These are phyloP conservation scores for Acleris cristana DNA, from an alignment of 2,888 invertebrate species.

Conservation along the genomic window DNA sequence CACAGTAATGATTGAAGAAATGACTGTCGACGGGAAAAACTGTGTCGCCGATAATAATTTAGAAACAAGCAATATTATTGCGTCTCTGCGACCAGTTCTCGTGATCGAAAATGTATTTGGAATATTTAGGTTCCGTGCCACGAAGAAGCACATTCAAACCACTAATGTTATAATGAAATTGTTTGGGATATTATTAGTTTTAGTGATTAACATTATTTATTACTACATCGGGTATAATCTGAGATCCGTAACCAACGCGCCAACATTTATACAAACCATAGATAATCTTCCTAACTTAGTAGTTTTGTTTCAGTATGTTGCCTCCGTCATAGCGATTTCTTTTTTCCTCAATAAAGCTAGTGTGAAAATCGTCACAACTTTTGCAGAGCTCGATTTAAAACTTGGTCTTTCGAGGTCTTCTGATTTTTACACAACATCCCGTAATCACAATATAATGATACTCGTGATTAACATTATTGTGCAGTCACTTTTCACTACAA, in stretches of 20 bases:
- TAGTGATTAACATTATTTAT: conserved; percentile 2
- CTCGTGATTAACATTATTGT: not conserved
- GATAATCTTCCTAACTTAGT: conserved; percentile 12
- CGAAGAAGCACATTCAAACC: conserved; percentile 8
- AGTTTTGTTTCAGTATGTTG: conserved; percentile 14
- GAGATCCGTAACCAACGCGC: not conserved
- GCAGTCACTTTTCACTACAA: conserved; percentile 1
- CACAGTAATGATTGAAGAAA: too few relatives aligned
- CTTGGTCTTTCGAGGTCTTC: not conserved
- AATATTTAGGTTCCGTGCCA: conserved; percentile 29
- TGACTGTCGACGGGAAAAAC: too few relatives aligned
- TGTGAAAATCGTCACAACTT: conserved; percentile 3
- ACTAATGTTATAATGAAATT: conserved; percentile 15
- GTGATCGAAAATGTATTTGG: conserved; percentile 30
- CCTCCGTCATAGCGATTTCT: conserved; percentile 9
- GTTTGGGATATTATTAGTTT: conserved; percentile 1
- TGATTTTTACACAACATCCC: conserved; percentile 14
- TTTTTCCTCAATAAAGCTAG: conserved; percentile 12
- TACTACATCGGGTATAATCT: not conserved
- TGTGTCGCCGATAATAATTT: not conserved
- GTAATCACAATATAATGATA: not conserved
- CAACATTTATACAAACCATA: not conserved
- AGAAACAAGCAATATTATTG: not conserved
- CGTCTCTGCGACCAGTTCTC: conserved; percentile 13
- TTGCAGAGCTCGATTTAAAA: conserved; percentile 14